Percentiles rank a stretch among this genome's conserved stretches.
Conservation (phyloP, 2,797 vertebrate genomes). For the Rhinatrema bivittatum region DNA sequence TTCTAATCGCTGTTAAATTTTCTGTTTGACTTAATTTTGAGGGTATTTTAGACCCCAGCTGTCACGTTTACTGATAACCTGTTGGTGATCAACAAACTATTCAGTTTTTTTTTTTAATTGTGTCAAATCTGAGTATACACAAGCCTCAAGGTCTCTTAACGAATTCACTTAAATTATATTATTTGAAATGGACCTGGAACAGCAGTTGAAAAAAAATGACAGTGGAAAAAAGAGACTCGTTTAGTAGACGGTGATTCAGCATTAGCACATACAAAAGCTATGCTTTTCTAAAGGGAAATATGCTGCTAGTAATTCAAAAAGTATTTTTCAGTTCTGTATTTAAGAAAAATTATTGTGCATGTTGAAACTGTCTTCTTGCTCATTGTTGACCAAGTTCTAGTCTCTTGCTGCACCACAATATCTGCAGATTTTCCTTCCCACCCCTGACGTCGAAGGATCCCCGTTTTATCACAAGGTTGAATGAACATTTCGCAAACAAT, state of each 20-base stretch:
- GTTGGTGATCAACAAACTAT: no score
- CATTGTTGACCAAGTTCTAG: conserved; percentile 3
- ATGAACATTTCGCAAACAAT: conserved; percentile 24
- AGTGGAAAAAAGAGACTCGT: conserved; percentile 3
- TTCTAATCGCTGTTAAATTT: no score
- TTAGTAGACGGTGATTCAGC: no score
- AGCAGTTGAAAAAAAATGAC: no score
- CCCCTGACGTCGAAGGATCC: conserved; percentile 25
- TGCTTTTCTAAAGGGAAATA: background rate
- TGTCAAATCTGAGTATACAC: conserved; percentile 15
- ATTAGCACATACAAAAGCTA: background rate
- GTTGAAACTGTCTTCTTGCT: background rate
- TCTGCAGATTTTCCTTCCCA: conserved; percentile 7
- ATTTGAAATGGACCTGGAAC: conserved; percentile 4
- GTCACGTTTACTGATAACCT: conserved; percentile 39
- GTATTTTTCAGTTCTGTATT: background rate
- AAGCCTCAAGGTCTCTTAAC: conserved; percentile 7
- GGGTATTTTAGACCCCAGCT: conserved; percentile 39
- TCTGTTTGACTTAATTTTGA: no score
- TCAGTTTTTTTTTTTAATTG: no score
- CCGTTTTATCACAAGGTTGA: conserved; percentile 17
- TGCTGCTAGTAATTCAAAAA: background rate
- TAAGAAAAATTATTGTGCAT: background rate
- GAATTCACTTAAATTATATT: conserved; percentile 9
- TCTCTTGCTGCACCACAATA: background rate